Conservation (phyloP, 1,140 invertebrate species). For the Aphaenogaster floridana region DNA sequence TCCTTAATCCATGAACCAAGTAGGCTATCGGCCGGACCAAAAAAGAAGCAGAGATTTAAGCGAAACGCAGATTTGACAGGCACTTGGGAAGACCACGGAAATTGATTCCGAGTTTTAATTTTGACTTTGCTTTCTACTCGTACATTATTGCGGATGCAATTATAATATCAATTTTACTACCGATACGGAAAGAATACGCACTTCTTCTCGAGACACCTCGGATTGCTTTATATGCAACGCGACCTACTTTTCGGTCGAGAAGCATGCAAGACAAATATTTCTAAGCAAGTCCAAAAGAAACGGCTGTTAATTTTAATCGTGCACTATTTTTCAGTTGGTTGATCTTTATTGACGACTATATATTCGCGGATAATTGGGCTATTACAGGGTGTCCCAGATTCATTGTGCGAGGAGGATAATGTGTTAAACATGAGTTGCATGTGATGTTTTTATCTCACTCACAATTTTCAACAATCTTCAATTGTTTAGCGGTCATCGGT, state of each 20-base stretch:
- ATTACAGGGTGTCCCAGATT: constrained; percentile 10
- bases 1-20: constrained; percentile 52
- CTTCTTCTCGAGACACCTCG: background rate
- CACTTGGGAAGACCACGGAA: background rate
- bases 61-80: constrained; percentile 15
- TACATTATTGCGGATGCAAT: background rate
- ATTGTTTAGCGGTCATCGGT: constrained; percentile 7
- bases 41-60: background rate
- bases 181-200: background rate
- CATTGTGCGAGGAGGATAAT: background rate
- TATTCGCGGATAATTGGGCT: constrained; percentile 27
- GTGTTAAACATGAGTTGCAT: constrained; percentile 11
- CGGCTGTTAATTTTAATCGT: constrained; percentile 20
- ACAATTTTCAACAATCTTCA: constrained; percentile 1
- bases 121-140: background rate
- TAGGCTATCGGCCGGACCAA: constrained; percentile 44
- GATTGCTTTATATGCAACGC: background rate
- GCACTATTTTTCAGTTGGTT: constrained; percentile 12
- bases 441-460: constrained; percentile 2
- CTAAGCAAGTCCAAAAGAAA: background rate
- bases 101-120: background rate
- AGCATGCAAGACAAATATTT: background rate
- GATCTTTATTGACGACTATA: constrained; percentile 30
- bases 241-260: constrained; percentile 13
- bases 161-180: background rate